Conservation (phyloP, 2,797 vertebrate genomes). For the Sorex maritimensis region DNA sequence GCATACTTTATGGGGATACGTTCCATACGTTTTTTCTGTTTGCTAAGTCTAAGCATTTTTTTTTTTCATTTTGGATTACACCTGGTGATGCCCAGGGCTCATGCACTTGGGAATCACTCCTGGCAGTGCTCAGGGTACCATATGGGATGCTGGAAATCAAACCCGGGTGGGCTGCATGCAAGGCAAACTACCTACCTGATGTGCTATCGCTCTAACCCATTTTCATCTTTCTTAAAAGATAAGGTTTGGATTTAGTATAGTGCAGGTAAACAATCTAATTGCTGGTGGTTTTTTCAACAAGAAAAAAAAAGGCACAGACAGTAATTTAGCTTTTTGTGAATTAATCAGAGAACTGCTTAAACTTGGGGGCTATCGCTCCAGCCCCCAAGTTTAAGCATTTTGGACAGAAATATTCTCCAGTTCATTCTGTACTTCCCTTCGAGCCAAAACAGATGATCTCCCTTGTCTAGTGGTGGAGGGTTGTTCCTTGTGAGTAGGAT, state of each 20-base stretch:
- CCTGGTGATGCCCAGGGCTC: no score
- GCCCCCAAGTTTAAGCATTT: constrained; percentile 38
- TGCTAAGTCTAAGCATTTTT: constrained; percentile 44
- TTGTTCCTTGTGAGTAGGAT: not conserved
- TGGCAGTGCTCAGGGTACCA: no score
- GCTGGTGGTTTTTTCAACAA: constrained; percentile 41
- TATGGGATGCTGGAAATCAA: no score
- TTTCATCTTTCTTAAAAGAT: not conserved
- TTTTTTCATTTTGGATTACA: no score
- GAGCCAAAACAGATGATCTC: no score
- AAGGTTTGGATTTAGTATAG: constrained; percentile 1
- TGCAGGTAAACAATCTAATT: constrained; percentile 57
- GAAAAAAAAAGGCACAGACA: constrained; percentile 18
- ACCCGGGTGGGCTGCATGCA: no score
- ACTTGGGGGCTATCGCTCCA: no score
- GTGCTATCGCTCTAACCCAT: no score
- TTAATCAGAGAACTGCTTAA: not conserved
- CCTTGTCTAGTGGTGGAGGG: no score
- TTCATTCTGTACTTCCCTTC: constrained; percentile 12
- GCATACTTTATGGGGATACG: not conserved
- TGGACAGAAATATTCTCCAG: constrained; percentile 33
- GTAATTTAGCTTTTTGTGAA: constrained; percentile 32
- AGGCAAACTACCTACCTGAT: no score
- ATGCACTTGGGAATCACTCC: no score
- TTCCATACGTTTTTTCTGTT: not conserved